These are phyloP conservation scores for Aeoliscus strigatus DNA, from an alignment of 2,797 vertebrate species.

Conservation along the genomic window DNA sequence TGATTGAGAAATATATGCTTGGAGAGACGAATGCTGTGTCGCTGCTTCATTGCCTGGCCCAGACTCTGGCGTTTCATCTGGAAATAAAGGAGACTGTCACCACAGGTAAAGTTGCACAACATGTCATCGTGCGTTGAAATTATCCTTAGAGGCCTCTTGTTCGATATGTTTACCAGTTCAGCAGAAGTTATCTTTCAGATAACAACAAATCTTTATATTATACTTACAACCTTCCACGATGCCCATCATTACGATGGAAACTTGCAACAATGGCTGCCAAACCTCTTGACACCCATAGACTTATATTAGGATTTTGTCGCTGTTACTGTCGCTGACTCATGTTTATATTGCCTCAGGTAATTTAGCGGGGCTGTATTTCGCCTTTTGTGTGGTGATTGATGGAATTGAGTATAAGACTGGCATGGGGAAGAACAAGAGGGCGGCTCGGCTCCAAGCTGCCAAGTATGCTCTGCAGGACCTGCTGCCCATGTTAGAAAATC, in stretches of 20 bases:
- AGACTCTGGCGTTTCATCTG: slow-evolving; percentile 72
- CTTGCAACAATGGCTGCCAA: too few relatives aligned
- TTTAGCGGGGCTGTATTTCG: slow-evolving; percentile 79
- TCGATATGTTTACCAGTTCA: not conserved
- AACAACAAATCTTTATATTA: too few relatives aligned
- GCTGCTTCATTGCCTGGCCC: slow-evolving; percentile 81
- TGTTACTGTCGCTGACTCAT: too few relatives aligned
- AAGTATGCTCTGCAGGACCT: slow-evolving; percentile 84
- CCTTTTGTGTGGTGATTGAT: slow-evolving; percentile 88
- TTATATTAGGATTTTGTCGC: too few relatives aligned
- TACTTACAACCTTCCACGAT: too few relatives aligned
- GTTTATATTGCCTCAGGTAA: too few relatives aligned
- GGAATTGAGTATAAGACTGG: slow-evolving; percentile 85
- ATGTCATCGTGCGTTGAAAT: not conserved
- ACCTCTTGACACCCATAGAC: too few relatives aligned
- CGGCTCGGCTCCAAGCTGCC: slow-evolving; percentile 82
- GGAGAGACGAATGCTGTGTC: slow-evolving; percentile 78
- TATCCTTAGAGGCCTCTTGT: not conserved
- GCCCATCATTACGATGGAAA: too few relatives aligned
- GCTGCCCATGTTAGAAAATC: slow-evolving; percentile 65
- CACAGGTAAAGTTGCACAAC: slow-evolving; percentile 45
- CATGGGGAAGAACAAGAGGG: slow-evolving; percentile 88
- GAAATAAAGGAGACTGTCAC: slow-evolving; percentile 87
- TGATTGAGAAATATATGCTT: slow-evolving; percentile 75
- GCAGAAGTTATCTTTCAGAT: too few relatives aligned